Percentiles rank a stretch among this genome's conserved stretches.
These are phyloP conservation scores for Eclectus roratus DNA, from an alignment of 2,113 vertebrate species.

Conservation along the genomic window DNA sequence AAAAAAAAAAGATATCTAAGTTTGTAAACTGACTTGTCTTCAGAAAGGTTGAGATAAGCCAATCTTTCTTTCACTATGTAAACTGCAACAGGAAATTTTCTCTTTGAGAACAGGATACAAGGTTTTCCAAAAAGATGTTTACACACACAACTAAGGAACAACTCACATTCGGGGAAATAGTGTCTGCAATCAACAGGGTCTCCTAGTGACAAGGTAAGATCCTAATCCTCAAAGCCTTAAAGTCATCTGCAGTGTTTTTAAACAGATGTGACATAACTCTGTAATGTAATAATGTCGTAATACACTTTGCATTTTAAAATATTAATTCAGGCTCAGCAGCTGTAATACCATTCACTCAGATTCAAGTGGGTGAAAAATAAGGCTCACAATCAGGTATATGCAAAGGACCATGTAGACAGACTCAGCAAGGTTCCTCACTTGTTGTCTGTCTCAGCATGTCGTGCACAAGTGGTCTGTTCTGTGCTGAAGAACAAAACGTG, in stretches of 20 bases:
- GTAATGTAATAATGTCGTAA: neutral
- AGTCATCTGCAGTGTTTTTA: neutral
- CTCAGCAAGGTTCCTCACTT: neutral
- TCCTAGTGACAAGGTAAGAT: neutral
- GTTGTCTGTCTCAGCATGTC: neutral
- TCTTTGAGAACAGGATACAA: neutral
- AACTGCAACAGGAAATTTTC: neutral
- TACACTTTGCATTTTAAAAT: neutral
- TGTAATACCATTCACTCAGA: neutral
- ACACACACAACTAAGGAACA: neutral
- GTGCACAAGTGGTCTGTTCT: accelerated
- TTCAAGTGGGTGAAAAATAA: neutral
- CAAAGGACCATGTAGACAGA: neutral
- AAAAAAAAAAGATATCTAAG: neutral
- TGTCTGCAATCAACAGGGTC: neutral
- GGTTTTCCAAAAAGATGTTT: neutral
- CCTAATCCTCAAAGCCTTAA: neutral
- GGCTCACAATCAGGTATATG: neutral
- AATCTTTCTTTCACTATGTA: neutral
- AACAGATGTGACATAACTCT: neutral
- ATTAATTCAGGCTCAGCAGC: neutral
- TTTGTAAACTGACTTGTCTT: neutral
- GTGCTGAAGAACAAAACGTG: neutral
- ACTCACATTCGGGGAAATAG: neutral
- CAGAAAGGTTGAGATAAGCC: neutral